These are phyloP conservation scores for Drosophila fulvimacula DNA, from an alignment of 2,888 invertebrate genomes.

Conservation along the genomic window DNA sequence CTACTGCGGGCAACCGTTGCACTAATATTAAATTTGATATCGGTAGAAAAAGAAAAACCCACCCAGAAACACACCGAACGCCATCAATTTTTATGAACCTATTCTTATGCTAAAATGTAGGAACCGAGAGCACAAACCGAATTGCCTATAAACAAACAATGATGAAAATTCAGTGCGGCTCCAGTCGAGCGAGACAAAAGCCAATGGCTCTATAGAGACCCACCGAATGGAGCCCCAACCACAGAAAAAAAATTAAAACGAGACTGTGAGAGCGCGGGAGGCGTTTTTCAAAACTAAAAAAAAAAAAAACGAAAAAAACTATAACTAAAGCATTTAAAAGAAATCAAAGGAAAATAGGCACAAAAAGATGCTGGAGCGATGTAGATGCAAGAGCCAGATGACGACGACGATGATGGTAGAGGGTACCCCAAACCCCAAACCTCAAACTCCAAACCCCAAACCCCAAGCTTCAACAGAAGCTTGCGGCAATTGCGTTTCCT, in stretches of 20 bases:
- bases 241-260: conserved; percentile 13
- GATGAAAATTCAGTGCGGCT: conserved; percentile 53
- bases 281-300: conserved; percentile 56
- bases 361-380: conserved; percentile 59
- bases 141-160: conserved; percentile 74
- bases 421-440: conserved; percentile 27
- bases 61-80: conserved; percentile 52
- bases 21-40: conserved; percentile 29
- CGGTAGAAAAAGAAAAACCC: conserved; percentile 41
- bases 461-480: conserved; percentile 77
- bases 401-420: conserved; percentile 27
- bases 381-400: conserved; percentile 53
- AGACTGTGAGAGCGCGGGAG: conserved; percentile 76
- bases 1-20: conserved; percentile 46
- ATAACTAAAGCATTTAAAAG: conserved; percentile 17
- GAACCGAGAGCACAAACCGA: conserved; percentile 37
- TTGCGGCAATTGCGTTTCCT: conserved; percentile 81
- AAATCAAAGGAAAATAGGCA: conserved; percentile 71
- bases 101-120: conserved; percentile 74
- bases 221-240: conserved; percentile 41
- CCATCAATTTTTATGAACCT: conserved; percentile 67
- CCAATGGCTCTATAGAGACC: conserved; percentile 73
- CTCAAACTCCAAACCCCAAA: conserved; percentile 43
- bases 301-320: neutral
- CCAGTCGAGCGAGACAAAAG: conserved; percentile 65